Evolutionary conservation across 1,140 invertebrate genomes (phyloP), one percentile per base, ranked within the genome.

Genomic region (Drosophila orena): DNA sequence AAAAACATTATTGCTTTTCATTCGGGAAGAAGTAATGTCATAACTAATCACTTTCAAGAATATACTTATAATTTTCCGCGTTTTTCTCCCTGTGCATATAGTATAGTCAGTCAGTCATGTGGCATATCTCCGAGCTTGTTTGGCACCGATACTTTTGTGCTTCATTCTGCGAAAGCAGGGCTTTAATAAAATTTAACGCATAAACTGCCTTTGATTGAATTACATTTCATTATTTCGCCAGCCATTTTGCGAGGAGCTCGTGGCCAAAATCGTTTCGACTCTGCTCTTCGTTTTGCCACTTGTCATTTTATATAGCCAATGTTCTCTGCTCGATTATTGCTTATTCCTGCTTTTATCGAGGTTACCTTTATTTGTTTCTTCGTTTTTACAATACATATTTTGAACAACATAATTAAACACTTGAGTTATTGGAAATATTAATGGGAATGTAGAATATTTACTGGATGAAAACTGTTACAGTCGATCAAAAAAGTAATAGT

Each of bases 181-280:
- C 55, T 58, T 65, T 65, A 58, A 76, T 84, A 71, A 65, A 61
- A 79, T 75, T 76, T 50, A 47, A 44, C 55, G 59, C 61, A 71
- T 84, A 79, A 83, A 77, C 68, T 69, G 66, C 27, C 46, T 81
- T 73, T 75, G 71, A 84, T 84, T 84, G 34, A 77, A 77, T 64
- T 61, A 50, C 24, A 74, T 64, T 74, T 56, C 56, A 62, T 75
- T 75, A 64, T 60, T 70, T 40, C 30, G 34, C 22, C 46, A 47
- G 37, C 59, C 46, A 35, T 59, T 61, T 62, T 34, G 24, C 37
- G 22, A 24, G 10, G 53, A 58, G 24, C 15, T 58, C 27, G 17
- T 42, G 8, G 17, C 22, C 56, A n/a, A 6, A 61, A 44, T 61
- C 15, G 64, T 20, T 73, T 17, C 10, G 37, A 40, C 57, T 46